Conservation (phyloP, 2,888 invertebrate genomes). For the Agrochola lychnidis region DNA sequence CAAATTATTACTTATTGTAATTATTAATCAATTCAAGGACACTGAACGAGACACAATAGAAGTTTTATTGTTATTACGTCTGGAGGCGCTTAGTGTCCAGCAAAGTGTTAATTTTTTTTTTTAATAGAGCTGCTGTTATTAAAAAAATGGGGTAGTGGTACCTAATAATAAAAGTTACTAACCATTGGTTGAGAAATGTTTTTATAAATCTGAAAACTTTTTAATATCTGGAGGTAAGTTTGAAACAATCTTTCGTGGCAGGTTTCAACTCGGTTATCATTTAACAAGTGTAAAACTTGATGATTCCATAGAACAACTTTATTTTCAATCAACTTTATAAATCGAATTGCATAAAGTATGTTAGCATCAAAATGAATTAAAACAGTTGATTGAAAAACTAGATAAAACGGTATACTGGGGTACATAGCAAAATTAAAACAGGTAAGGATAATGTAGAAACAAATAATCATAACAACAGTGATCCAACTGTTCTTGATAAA, state of each 20-base stretch:
- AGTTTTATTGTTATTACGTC: too few species aligned
- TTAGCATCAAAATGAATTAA: neutral
- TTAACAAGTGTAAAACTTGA: constrained; percentile 4
- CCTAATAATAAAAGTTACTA: neutral
- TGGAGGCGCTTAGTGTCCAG: too few species aligned
- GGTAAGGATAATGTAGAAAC: neutral
- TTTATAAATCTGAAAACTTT: constrained; percentile 7
- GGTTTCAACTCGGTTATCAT: neutral
- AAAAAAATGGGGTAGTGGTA: neutral
- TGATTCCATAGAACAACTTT: constrained; percentile 1
- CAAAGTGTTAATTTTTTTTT: too few species aligned
- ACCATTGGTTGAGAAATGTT: constrained; percentile 1
- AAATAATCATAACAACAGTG: neutral
- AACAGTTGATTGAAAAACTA: neutral
- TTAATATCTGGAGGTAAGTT: constrained; percentile 6
- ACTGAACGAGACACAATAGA: too few species aligned
- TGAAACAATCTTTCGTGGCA: neutral
- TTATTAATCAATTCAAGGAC: too few species aligned
- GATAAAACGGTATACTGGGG: neutral
- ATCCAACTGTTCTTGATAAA: constrained; percentile 11
- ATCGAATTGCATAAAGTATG: neutral
- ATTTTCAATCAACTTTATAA: constrained; percentile 2
- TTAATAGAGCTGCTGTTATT: neutral
- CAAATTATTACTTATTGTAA: neutral
- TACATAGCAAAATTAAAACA: neutral